Base-by-base conservation (phyloP, 2,888 invertebrate genomes). In the Nyleta sp. region DNA sequence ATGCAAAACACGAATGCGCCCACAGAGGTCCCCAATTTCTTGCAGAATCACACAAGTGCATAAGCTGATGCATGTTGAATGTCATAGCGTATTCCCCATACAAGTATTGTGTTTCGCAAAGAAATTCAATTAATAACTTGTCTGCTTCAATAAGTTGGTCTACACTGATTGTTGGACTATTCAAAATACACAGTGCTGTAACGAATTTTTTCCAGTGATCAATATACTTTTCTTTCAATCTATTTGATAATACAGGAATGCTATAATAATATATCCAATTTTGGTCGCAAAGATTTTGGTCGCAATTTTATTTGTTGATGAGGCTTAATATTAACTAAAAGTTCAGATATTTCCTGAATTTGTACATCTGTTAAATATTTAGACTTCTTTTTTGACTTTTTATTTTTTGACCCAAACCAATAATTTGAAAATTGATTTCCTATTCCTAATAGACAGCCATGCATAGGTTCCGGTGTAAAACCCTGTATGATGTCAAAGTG, bases 381-480 rank as follows among this genome's bases (percentile, higher is more conserved):
- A n/a, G n/a, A n/a, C n/a, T n/a, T n/a, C n/a, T n/a, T n/a, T 2
- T 2, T 11, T 10, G 60, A 44, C n/a, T 46, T 44, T 31, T 18
- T 33, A 31, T 20, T 31, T 11, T 10, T 22, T 2, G 1, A 44
- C 1, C 46, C 60, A 17, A 72, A 64, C 72, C 64, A 72, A 24
- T 46, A 46, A 20, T 57, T 22, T 4, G 53, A 18, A 59, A 81
- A 73, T 44, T 73, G 78, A 24, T 62, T 60, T 7, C 17, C 62
- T 11, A 80, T 71, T 3, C 80, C 80, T 15, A 75, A 59, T 13
- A 35, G 33, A 35, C 64, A 28, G 3, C 59, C 59, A 20, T 76
- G 78, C 76, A 78, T 76, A 59, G 31, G 31, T 50, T 80, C 75
- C 2, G 78, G 75, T 20, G 65, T 70, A 48, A 80, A 80, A 7